These are phyloP conservation scores for Callochromis pleurospilus DNA, from an alignment of 2,113 vertebrate genomes.

Conservation along the genomic window DNA sequence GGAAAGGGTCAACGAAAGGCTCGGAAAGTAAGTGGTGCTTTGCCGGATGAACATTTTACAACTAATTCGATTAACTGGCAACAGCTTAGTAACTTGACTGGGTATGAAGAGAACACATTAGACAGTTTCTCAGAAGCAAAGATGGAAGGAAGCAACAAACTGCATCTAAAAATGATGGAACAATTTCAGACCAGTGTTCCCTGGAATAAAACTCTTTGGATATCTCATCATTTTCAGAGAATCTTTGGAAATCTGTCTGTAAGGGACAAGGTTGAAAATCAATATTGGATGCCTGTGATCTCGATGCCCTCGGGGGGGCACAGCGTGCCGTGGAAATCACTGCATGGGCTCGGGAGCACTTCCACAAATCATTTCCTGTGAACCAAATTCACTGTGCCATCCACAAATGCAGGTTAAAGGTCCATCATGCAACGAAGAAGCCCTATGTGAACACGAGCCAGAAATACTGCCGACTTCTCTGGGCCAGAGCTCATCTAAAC, in stretches of 20 bases:
- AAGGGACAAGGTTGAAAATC: neutral
- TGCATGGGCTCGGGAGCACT: neutral
- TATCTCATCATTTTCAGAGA: neutral
- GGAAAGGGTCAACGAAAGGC: neutral
- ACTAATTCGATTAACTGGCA: neutral
- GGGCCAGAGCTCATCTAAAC: neutral
- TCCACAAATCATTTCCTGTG: neutral
- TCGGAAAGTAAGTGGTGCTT: neutral
- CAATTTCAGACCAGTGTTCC: neutral
- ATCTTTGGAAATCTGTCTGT: neutral
- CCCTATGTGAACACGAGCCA: neutral
- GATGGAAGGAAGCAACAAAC: neutral
- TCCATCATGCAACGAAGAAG: neutral
- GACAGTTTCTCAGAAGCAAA: neutral
- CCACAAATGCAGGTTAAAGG: neutral
- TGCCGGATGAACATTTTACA: neutral
- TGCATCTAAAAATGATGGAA: neutral
- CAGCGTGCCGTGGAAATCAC: neutral
- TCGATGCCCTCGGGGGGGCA: fast-evolving
- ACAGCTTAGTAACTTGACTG: neutral
- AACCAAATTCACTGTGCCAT: neutral
- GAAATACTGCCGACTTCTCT: neutral
- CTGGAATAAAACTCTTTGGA: neutral
- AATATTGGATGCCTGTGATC: neutral
- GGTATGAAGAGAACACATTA: neutral